Base-by-base conservation (phyloP, 2,797 vertebrate genomes). In the Tragopan temminckii region DNA sequence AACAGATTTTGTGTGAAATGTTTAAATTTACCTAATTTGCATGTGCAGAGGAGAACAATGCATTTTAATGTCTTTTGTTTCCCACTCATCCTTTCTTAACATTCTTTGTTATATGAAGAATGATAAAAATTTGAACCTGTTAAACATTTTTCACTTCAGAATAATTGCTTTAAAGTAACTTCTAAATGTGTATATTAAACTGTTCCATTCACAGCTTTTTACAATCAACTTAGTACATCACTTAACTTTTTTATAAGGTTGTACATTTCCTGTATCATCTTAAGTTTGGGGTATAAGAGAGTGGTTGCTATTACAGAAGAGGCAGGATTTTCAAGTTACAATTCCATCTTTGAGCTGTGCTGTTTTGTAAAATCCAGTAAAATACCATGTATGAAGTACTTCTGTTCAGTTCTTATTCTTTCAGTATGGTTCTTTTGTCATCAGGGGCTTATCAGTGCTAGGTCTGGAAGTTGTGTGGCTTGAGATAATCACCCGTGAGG, bases 61-160 rank as follows among this genome's bases (percentile, higher is more conserved):
- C 69, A 88, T 92, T 85, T 95, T 90, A 69, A 82, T 88, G 45
- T 9, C 40, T 93, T 81, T 77, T 81, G 72, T 95, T 93, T 82
- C 55, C 1, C 8, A 7, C 38, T 64, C 84, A 31, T 59, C 19
- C 10, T 70, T 61, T 85, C 27, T 85, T 82, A 74, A 52, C 11
- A 29, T 63, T 69, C 25, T 76, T 94, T 61, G 29, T 59, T 66
- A 71, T 7, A 42, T 59, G 45, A 67, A 75, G 59, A 52, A 17
- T 15, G 10, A 4, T 82, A 42, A 63, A 77, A 89, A 50, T 48
- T 17, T 57, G 40, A 86, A 27, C 12, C 11, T 17, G 16, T 38
- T 40, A 70, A 70, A 25, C 10, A 19, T 59, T 88, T 71, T 93
- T 70, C 10, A 70, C 31, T 71, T 88, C 27, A 19, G 62, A 59